Evolutionary conservation across 2,888 invertebrate genomes (phyloP), one percentile per base, ranked within the genome.

Genomic region (Vandiemenella viatica): DNA sequence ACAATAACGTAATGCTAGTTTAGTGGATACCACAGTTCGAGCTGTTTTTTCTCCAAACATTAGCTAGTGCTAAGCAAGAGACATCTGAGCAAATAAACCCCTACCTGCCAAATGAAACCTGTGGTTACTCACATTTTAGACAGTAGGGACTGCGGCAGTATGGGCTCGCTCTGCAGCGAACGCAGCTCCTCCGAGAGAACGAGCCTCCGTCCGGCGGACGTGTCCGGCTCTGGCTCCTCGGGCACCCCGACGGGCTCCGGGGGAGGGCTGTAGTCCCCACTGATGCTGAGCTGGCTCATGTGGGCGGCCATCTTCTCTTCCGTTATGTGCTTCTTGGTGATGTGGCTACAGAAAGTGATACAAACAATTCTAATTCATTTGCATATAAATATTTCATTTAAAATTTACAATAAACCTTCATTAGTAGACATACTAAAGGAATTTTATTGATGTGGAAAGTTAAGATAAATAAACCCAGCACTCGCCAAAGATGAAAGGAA

Each of bases 251-350:
- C 38, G 6, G 42, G 22, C n/a, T 19, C 42, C 8, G 16, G n/a
- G 10, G 16, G 42, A 5, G 42, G 19, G 13, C 7, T 46, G 50
- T 60, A 61, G 51, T 59, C 60, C 6, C 67, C 63, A 59, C 70
- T 74, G 56, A 88, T 84, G 61, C 85, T 84, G 23, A 88, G 68
- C 32, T 80, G 76, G 55, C 76, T 79, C 54, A 88, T 74, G 60
- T 86, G 84, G 19, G 82, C 84, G 0, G 85, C 80, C 79, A 88
- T 87, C 64, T 81, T 83, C 60, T 87, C 87, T 63, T 87, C 87
- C 0, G 85, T 84, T 54, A 87, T 85, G 37, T 80, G 73, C 62
- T 85, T 83, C 61, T 88, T 88, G 6, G 71, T 21, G 5, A 43
- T 18, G 3, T 46, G 46, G 40, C 51, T 51, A 26, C 5, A 4